Percentiles rank a stretch among this genome's conserved stretches.
phyloP scores from a whole-genome alignment of 2,888 invertebrate genomes.

The Rhaphigaster nebulosa region DNA sequence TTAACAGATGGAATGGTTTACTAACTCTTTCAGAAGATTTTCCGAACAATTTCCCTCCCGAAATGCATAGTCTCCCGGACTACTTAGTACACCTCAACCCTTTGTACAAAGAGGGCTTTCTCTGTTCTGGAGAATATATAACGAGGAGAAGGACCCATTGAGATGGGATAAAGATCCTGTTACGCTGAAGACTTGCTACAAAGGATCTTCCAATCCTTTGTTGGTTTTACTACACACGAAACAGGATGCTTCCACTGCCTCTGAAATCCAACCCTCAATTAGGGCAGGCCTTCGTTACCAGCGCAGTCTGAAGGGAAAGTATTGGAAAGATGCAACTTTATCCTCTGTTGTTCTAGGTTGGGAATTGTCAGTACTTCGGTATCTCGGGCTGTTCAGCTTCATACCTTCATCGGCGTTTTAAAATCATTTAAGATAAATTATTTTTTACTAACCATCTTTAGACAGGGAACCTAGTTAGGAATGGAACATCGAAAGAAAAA shows the following conservation, averaged over 20 bases:
- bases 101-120: no score
- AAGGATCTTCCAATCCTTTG: not conserved
- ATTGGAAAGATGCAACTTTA: no score
- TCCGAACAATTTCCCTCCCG: not conserved
- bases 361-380: no score
- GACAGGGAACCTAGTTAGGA: no score
- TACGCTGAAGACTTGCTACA: not conserved
- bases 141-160: not conserved
- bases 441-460: no score
- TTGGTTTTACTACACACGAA: not conserved
- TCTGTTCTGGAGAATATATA: not conserved
- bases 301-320: not conserved
- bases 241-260: not conserved
- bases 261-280: constrained; percentile 24
- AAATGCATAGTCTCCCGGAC: not conserved
- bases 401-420: no score
- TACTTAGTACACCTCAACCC: not conserved
- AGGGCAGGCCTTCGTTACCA: not conserved
- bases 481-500: no score
- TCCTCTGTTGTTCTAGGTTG: no score
- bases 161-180: not conserved
- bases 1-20: not conserved
- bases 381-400: no score
- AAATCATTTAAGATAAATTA: no score
- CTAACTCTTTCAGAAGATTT: not conserved